Evolutionary conservation across 1,140 invertebrate species (phyloP), one percentile per base, ranked within the genome.

Genomic region (Pseudomyrmex gracilis): DNA sequence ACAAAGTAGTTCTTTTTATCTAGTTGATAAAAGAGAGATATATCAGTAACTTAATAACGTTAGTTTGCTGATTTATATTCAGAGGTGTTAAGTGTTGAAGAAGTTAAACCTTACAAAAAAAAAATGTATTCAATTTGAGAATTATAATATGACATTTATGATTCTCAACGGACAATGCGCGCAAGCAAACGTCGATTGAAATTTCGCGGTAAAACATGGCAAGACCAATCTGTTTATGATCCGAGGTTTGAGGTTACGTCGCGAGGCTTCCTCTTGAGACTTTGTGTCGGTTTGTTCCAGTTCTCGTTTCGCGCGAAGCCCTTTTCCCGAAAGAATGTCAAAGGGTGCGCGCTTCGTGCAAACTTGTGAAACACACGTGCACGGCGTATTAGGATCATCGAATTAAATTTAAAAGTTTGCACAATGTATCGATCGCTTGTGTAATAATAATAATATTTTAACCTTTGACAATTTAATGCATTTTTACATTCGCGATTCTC

Each of bases 181-280:
- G 58, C 5, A 10, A 8, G 1, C n/a, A 55, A 55, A 73, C 13
- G 58, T 12, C 9, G 84, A 85, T 90, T 86, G 74, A 90, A 90
- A 86, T 90, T 90, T 90, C 87, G 85, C 89, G 90, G 87, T 60
- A 83, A 85, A 87, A 82, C 73, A 82, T 82, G 84, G 80, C 73
- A 90, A 88, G 73, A 55, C 68, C 67, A 83, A 76, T 84, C 78
- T 87, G 82, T 85, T 89, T 89, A 89, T 58, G 67, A 63, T 82
- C 58, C 53, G 45, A 82, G 55, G 66, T 90, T 90, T 78, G 86
- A 90, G 88, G 88, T 90, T 90, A 90, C 73, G 78, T 78, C 73
- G 78, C 74, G 73, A 71, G 66, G 82, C 73, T 85, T 84, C 66
- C 58, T 68, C 64, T 43, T 58, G 4, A 22, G 68, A 22, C 57